phyloP scores from a whole-genome alignment of 2,888 invertebrate species.

The Linnaemya tessellans region DNA sequence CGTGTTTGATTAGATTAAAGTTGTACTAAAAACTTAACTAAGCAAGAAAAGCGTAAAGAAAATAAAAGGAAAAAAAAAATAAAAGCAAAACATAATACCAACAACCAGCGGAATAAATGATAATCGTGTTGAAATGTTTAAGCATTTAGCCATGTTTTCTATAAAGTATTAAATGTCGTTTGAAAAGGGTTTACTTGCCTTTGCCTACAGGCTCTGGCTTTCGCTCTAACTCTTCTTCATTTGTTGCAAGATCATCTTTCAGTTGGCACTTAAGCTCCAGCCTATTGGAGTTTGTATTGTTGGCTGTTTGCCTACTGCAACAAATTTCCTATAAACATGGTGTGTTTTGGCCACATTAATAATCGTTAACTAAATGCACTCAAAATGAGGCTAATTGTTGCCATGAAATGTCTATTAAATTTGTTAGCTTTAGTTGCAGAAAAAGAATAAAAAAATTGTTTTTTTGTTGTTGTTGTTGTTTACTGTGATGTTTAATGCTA shows the following conservation, averaged over 20 bases:
- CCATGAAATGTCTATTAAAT: constrained; percentile 72
- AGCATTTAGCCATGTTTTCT: constrained; percentile 65
- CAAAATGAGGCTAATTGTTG: constrained; percentile 72
- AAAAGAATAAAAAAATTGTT: background rate
- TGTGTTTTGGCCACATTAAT: constrained; percentile 70
- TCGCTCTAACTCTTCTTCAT: constrained; percentile 35
- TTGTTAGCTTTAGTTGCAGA: constrained; percentile 25
- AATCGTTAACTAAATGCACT: constrained; percentile 71
- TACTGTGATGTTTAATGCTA: constrained; percentile 29
- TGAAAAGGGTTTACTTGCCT: constrained; percentile 47
- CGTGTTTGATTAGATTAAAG: constrained; percentile 72
- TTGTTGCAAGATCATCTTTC: constrained; percentile 30
- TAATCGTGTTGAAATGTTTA: constrained; percentile 73
- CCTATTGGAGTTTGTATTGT: background rate
- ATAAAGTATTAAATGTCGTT: constrained; percentile 69
- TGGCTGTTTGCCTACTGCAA: background rate
- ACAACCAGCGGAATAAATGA: constrained; percentile 57
- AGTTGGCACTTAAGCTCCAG: background rate
- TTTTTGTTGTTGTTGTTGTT: background rate
- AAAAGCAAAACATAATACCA: background rate
- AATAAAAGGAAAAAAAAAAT: background rate
- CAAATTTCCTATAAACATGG: constrained; percentile 43
- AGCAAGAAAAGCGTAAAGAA: background rate
- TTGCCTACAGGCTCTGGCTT: constrained; percentile 34
- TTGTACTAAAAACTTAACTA: constrained; percentile 36